These are phyloP conservation scores for Drosophila aff. DNA, from an alignment of 1,140 invertebrate species.

Conservation along the genomic window DNA sequence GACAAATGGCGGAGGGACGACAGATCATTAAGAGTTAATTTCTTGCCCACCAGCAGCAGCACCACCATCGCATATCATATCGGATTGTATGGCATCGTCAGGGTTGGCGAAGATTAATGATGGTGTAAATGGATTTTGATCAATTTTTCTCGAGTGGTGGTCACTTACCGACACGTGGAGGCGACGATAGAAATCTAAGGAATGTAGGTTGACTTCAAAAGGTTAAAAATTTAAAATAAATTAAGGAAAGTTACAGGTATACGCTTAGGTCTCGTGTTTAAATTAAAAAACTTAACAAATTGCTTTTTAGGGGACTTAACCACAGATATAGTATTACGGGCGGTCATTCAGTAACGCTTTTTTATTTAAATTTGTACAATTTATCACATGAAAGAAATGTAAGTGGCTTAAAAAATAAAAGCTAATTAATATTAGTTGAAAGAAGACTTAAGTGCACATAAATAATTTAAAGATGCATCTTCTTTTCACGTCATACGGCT, in stretches of 20 bases:
- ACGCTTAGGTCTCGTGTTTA: constrained; percentile 4
- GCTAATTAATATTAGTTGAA: too few relatives aligned
- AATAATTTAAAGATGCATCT: too few relatives aligned
- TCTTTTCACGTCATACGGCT: neutral
- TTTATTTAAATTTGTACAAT: too few relatives aligned
- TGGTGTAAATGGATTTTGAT: constrained; percentile 51
- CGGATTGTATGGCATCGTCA: constrained; percentile 7
- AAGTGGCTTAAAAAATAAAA: neutral
- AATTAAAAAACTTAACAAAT: neutral
- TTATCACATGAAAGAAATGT: neutral
- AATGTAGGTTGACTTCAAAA: constrained; percentile 39
- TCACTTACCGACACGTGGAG: constrained; percentile 56
- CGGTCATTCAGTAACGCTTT: neutral
- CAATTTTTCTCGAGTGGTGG: constrained; percentile 13
- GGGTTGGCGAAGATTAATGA: constrained; percentile 47
- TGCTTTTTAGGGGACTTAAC: neutral
- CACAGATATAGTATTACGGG: neutral
- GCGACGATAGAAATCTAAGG: constrained; percentile 27
- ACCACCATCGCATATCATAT: constrained; percentile 3
- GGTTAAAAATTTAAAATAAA: constrained; percentile 7
- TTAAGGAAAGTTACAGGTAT: neutral
- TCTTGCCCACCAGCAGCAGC: constrained; percentile 34
- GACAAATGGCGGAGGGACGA: constrained; percentile 14
- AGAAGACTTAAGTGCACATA: too few relatives aligned
- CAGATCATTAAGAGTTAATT: constrained; percentile 48